Evolutionary conservation across 92 coral and sea anemone species (phyloP).

Genomic region (Palythoa heliodiscus): DNA sequence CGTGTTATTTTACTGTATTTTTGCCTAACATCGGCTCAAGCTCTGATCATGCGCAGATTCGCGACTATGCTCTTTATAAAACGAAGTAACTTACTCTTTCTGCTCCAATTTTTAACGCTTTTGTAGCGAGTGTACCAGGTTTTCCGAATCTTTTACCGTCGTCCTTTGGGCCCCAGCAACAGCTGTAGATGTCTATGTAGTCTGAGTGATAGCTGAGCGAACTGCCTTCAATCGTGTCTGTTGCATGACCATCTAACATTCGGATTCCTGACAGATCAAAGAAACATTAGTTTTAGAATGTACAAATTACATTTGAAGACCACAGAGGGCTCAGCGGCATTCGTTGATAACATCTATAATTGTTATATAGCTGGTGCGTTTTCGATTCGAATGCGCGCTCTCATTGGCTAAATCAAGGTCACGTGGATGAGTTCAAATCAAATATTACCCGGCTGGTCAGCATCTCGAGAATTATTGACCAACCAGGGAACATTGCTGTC

Average conservation of each 20-base stretch:
- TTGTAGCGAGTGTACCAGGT: constrained; percentile 80
- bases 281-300: no score
- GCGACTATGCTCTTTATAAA: not conserved
- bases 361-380: no score
- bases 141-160: constrained; percentile 92
- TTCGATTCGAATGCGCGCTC: no score
- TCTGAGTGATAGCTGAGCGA: constrained; percentile 80
- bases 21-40: not conserved
- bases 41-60: not conserved
- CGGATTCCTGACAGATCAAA: constrained; percentile 65
- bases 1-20: no score
- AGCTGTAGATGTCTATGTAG: constrained; percentile 90
- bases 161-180: constrained; percentile 93
- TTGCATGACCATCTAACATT: constrained; percentile 80
- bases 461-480: no score
- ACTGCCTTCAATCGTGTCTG: constrained; percentile 83
- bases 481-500: no score
- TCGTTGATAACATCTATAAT: no score
- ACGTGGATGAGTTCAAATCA: no score
- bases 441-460: no score
- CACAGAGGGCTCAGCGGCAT: no score
- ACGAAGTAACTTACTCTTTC: constrained; percentile 54
- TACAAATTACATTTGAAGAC: no score
- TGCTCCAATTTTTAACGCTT: constrained; percentile 80
- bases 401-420: no score